phyloP scores from a whole-genome alignment of 53 echinoderm and acorn worm species.

The Echinarachnius parma region DNA sequence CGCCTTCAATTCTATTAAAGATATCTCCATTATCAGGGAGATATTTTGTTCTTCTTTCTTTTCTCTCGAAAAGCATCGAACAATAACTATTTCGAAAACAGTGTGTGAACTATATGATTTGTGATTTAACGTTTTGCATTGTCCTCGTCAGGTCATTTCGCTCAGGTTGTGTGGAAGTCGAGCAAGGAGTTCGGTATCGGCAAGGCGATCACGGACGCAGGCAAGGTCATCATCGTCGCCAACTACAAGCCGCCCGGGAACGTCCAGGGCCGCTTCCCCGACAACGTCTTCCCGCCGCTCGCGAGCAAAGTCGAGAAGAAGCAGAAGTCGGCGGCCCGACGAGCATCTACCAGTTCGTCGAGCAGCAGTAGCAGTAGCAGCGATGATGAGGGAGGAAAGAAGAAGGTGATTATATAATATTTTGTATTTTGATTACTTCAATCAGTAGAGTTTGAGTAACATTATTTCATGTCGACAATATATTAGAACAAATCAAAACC shows the following conservation, averaged over 20 bases:
- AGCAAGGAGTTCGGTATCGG: constrained; percentile 80
- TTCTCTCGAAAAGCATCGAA: too few relatives aligned
- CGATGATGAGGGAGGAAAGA: constrained; percentile 62
- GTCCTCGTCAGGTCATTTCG: constrained; percentile 84
- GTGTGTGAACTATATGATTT: too few relatives aligned
- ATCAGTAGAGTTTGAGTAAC: too few relatives aligned
- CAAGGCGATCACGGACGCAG: constrained; percentile 62
- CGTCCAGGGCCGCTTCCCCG: constrained; percentile 37
- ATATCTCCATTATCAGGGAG: too few relatives aligned
- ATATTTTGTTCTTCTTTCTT: too few relatives aligned
- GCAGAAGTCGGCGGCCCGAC: not conserved
- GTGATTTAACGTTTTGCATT: too few relatives aligned
- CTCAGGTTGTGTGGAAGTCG: constrained; percentile 78
- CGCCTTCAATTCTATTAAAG: too few relatives aligned
- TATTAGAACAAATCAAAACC: too few relatives aligned
- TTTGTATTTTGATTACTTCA: too few relatives aligned
- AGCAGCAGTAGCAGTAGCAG: constrained; percentile 50
- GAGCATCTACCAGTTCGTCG: constrained; percentile 12
- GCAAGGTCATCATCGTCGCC: constrained; percentile 70
- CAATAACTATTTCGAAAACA: too few relatives aligned
- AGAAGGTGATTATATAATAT: too few relatives aligned
- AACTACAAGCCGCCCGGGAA: constrained; percentile 76
- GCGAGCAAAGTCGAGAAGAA: constrained; percentile 21
- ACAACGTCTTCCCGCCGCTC: constrained; percentile 64
- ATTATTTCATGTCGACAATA: too few relatives aligned